These are phyloP conservation scores for Augochlorella aurata DNA, from an alignment of 2,888 invertebrate genomes.

Conservation along the genomic window DNA sequence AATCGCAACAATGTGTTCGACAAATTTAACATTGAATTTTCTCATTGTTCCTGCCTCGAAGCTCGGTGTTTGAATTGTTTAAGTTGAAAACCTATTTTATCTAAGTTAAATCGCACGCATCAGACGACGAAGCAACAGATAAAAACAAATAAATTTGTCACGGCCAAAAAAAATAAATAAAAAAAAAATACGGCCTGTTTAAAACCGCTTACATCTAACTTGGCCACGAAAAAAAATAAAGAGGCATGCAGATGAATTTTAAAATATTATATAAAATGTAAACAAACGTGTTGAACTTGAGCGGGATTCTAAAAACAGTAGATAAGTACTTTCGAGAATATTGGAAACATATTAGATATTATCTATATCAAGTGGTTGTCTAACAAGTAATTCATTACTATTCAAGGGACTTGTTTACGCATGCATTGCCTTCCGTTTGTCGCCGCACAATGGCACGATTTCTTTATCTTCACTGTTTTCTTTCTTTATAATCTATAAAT, in stretches of 20 bases:
- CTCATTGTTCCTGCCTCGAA: slow-evolving; percentile 15
- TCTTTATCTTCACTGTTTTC: slow-evolving; percentile 65
- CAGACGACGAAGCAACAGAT: slow-evolving; percentile 35
- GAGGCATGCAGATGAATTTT: slow-evolving; percentile 53
- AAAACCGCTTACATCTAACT: slow-evolving; percentile 67
- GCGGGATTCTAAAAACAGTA: slow-evolving; percentile 79
- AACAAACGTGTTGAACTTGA: slow-evolving; percentile 74
- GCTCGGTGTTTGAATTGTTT: slow-evolving; percentile 18
- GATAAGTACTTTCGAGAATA: slow-evolving; percentile 81
- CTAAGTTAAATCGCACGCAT: slow-evolving; percentile 30
- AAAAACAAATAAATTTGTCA: slow-evolving; percentile 62
- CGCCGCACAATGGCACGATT: slow-evolving; percentile 79
- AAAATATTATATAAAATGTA: slow-evolving; percentile 62
- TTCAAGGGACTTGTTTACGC: slow-evolving; percentile 75
- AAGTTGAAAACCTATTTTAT: slow-evolving; percentile 36
- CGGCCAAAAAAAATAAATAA: slow-evolving; percentile 61
- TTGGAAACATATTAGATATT: slow-evolving; percentile 79
- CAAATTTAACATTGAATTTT: slow-evolving; percentile 31
- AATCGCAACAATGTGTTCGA: slow-evolving; percentile 34
- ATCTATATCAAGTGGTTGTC: slow-evolving; percentile 75
- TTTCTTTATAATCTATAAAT: slow-evolving; percentile 68
- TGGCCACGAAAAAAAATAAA: slow-evolving; percentile 52
- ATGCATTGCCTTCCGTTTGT: slow-evolving; percentile 75
- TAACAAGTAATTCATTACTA: slow-evolving; percentile 78
- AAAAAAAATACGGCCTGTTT: slow-evolving; percentile 61